These are phyloP conservation scores for Cheirogaleus medius DNA, from an alignment of 2,113 vertebrate genomes.

Conservation along the genomic window DNA sequence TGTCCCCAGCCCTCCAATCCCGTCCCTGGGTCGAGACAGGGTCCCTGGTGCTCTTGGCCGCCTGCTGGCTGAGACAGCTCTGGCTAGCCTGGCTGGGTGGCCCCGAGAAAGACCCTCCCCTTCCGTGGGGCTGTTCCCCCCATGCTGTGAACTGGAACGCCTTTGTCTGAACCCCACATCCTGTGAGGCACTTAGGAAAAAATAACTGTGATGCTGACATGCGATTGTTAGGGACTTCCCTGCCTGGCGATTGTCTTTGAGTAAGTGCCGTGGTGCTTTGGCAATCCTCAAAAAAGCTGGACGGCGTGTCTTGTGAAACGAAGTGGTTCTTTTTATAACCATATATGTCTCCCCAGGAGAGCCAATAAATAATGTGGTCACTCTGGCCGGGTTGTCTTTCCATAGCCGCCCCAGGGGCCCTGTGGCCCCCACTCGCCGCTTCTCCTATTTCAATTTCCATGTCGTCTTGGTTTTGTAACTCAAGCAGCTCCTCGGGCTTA, in stretches of 20 bases:
- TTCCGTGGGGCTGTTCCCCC: background rate
- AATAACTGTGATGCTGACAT: background rate
- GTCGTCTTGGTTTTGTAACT: slow-evolving; percentile 76
- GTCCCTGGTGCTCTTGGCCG: background rate
- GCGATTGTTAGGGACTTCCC: background rate
- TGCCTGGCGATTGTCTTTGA: background rate
- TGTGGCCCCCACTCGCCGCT: slow-evolving; percentile 55
- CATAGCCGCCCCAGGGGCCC: background rate
- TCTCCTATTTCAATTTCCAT: slow-evolving; percentile 81
- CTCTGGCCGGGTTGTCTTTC: background rate
- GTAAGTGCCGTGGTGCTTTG: background rate
- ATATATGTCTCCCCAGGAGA: slow-evolving; percentile 44
- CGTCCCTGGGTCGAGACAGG: background rate
- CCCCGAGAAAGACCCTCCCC: background rate
- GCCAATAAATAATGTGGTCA: slow-evolving; percentile 15
- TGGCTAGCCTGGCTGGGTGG: background rate
- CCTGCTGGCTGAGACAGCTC: background rate
- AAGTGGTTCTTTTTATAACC: slow-evolving; percentile 46
- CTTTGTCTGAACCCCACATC: background rate
- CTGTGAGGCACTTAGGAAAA: background rate
- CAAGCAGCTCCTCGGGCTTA: slow-evolving; percentile 56
- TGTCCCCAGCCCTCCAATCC: background rate
- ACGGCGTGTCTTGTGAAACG: background rate
- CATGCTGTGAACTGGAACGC: background rate
- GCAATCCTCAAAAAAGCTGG: background rate